Percentiles rank a stretch among this genome's conserved stretches.
Conservation (phyloP, 1,140 invertebrate species). For the Aphelenchoides fujianensis region DNA sequence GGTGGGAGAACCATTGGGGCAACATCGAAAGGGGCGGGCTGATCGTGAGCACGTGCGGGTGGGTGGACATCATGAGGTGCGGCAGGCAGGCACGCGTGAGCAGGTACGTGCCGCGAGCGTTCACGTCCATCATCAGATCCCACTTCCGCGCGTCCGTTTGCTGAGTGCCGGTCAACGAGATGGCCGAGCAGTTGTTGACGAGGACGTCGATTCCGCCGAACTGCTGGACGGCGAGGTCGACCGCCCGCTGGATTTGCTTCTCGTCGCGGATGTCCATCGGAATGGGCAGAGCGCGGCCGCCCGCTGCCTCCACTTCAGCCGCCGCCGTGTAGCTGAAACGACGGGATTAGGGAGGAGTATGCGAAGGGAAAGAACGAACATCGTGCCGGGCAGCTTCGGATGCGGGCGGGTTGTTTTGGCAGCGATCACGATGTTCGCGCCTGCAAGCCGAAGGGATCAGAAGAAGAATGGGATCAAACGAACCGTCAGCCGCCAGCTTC, state of each 20-base stretch:
- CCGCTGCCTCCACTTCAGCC: constrained; percentile 2
- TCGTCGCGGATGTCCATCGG: constrained; percentile 79
- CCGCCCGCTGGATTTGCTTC: constrained; percentile 74
- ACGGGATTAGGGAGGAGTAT: too few species aligned
- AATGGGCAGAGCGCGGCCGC: constrained; percentile 7
- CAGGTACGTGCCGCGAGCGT: constrained; percentile 84
- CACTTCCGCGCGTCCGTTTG: constrained; percentile 89
- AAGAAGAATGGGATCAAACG: too few species aligned
- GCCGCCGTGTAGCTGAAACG: constrained; percentile 11
- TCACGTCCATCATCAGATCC: constrained; percentile 87
- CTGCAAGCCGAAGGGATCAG: too few species aligned
- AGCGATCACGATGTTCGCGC: not conserved
- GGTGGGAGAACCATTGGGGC: constrained; percentile 82
- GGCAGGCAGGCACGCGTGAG: constrained; percentile 88
- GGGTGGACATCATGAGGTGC: constrained; percentile 78
- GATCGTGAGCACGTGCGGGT: constrained; percentile 92
- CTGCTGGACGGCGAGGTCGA: constrained; percentile 79
- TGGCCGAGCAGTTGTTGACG: constrained; percentile 76
- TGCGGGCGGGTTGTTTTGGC: not conserved
- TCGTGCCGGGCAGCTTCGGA: too few species aligned
- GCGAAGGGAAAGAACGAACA: too few species aligned
- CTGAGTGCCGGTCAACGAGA: constrained; percentile 78
- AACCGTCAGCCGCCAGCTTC: too few species aligned
- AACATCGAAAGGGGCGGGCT: constrained; percentile 88
- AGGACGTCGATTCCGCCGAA: constrained; percentile 93